Evolutionary conservation across 2,888 invertebrate species (phyloP), one percentile per base, ranked within the genome.

Genomic region (Xestia xanthographa): DNA sequence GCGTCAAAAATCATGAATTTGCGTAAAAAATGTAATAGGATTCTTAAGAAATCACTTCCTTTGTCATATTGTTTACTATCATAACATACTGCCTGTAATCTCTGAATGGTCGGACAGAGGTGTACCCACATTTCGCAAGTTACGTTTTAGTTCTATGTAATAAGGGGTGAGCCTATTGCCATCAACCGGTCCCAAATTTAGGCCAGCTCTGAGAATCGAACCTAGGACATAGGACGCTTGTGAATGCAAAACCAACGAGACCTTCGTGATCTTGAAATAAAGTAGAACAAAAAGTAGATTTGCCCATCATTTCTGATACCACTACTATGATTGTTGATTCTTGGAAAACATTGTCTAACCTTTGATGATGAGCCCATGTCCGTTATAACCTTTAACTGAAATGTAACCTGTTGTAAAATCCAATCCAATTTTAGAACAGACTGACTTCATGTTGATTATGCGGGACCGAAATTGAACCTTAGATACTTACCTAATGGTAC

Each of bases 401-500:
- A 73, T 74, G 26, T 74, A 60, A 73, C 45, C 45, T 67, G 45
- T 53, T 60, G 66, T 67, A 79, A 70, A 79, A 71, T 71, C 14
- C 74, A 58, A 84, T 63, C 75, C 53, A 79, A 71, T 80, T 80
- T 71, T 65, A 79, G 67, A 38, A 63, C 8, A 41, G 43, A 67
- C 56, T 71, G 70, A 70, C 45, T 82, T 70, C 48, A 65, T 66
- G 65, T 65, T 67, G 58, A 74, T 65, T 77, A 74, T 67, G 22
- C 56, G 48, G 38, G 48, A 67, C 67, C 14, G 12, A 71, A 84
- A 71, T 71, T 12, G 53, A 84, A 82, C 53, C 50, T 63, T 29
- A 48, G 17, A 66, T 77, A 68, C 71, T 84, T 77, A 66, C 65
- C 63, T 70, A 83, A 72, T 84, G 63, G 72, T 63, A 67, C 53